Percentiles rank a stretch among this genome's conserved stretches.
These are phyloP conservation scores for Callospermophilus lateralis DNA, from an alignment of 2,113 vertebrate species.

Conservation along the genomic window DNA sequence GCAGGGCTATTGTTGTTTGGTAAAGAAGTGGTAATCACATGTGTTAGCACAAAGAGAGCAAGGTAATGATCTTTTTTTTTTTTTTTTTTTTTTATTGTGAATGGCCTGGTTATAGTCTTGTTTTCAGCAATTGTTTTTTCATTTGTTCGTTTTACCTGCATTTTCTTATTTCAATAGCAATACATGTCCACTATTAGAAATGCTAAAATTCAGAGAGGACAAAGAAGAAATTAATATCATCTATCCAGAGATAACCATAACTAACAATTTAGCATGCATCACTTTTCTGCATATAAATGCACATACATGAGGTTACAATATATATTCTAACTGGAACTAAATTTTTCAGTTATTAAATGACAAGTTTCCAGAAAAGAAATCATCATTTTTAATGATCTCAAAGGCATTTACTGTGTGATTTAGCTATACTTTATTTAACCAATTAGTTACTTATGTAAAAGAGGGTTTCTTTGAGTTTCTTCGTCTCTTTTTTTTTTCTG, in stretches of 20 bases:
- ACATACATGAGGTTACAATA: neutral
- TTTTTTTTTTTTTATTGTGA: neutral
- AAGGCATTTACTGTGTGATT: neutral
- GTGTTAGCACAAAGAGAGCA: neutral
- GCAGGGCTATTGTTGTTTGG: neutral
- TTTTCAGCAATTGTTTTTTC: neutral
- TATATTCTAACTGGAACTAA: neutral
- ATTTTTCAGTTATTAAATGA: neutral
- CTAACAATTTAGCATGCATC: neutral
- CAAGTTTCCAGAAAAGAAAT: slow-evolving; percentile 8
- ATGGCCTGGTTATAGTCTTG: neutral
- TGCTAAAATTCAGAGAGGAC: neutral
- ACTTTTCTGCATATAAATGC: neutral
- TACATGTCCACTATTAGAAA: neutral
- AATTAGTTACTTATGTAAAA: neutral
- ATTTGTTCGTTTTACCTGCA: neutral
- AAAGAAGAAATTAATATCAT: slow-evolving; percentile 12
- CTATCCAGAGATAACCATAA: neutral
- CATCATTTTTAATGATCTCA: slow-evolving; percentile 14
- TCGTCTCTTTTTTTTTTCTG: neutral
- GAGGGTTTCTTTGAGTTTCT: neutral
- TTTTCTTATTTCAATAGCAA: neutral
- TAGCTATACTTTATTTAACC: neutral
- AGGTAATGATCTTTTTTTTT: neutral
- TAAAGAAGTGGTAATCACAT: neutral